A percentile compares a stretch with the other conserved stretches of the same genome.
phyloP scores from a whole-genome alignment of 64 coral and sea anemone species.

The Orbicella faveolata region DNA sequence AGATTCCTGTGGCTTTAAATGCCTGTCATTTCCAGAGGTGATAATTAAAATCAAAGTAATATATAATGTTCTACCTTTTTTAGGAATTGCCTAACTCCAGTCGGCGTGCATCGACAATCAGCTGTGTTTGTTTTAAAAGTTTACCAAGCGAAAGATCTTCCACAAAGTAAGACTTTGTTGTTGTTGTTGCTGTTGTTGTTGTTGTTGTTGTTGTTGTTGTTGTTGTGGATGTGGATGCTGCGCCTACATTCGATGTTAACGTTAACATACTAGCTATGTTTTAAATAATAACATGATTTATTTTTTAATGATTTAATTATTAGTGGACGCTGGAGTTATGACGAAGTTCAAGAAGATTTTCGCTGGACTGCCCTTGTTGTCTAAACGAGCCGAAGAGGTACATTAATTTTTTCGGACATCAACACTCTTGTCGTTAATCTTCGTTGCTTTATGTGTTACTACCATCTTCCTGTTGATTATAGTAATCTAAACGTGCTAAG shows the following conservation, averaged over 20 bases:
- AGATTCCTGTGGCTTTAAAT: too few relatives aligned
- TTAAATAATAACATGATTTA: background rate
- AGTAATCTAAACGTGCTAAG: too few relatives aligned
- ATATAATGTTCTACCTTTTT: background rate
- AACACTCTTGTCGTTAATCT: background rate
- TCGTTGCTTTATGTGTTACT: background rate
- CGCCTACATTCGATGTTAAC: too few relatives aligned
- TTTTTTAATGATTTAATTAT: background rate
- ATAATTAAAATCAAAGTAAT: background rate
- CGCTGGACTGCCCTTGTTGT: background rate
- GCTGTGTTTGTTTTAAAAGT: background rate
- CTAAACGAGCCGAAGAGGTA: background rate
- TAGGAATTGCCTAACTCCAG: background rate
- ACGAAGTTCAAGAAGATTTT: background rate
- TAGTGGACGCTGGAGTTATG: background rate
- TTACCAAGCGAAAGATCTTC: conserved; percentile 14
- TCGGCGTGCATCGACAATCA: background rate
- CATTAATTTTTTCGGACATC: too few relatives aligned
- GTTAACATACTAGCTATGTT: too few relatives aligned
- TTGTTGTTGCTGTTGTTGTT: too few relatives aligned
- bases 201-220: too few relatives aligned
- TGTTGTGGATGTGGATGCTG: too few relatives aligned
- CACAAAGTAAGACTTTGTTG: background rate
- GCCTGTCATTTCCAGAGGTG: too few relatives aligned
- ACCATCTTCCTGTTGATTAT: background rate